Conservation (phyloP, 2,113 vertebrate genomes). For the Catharus bicknelli region DNA sequence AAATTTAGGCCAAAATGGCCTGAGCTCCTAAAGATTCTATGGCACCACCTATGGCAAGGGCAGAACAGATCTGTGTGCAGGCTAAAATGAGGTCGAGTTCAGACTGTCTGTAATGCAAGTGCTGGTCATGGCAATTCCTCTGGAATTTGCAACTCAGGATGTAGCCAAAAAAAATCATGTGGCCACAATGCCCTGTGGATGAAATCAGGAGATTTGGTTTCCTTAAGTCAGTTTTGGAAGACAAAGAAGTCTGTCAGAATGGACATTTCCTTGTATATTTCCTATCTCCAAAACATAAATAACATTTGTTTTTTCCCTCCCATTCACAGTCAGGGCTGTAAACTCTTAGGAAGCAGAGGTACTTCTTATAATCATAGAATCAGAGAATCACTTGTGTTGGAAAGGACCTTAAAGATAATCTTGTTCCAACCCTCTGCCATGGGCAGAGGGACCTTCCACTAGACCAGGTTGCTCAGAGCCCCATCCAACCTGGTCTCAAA, state of each 20-base stretch:
- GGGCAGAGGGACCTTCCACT: background rate
- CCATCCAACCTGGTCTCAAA: background rate
- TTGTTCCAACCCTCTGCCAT: background rate
- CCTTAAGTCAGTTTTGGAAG: background rate
- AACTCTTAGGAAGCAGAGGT: background rate
- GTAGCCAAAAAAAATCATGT: background rate
- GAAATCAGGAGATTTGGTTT: background rate
- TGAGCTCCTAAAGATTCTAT: background rate
- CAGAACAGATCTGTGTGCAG: background rate
- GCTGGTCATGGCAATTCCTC: background rate
- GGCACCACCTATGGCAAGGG: background rate
- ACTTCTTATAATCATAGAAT: background rate
- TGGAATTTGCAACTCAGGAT: background rate
- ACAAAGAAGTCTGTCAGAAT: background rate
- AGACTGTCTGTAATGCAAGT: background rate
- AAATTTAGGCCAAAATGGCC: background rate
- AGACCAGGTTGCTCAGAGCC: background rate
- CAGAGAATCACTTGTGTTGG: background rate
- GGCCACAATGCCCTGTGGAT: accelerated
- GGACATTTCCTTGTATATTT: background rate
- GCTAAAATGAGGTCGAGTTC: background rate
- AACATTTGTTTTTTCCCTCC: background rate
- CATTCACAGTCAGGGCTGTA: background rate
- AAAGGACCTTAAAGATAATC: background rate
- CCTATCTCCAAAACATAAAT: background rate